Percentiles rank a stretch among this genome's conserved stretches.
phyloP scores from a whole-genome alignment of 2,888 invertebrate species.

The Chloroclysta siterata region DNA sequence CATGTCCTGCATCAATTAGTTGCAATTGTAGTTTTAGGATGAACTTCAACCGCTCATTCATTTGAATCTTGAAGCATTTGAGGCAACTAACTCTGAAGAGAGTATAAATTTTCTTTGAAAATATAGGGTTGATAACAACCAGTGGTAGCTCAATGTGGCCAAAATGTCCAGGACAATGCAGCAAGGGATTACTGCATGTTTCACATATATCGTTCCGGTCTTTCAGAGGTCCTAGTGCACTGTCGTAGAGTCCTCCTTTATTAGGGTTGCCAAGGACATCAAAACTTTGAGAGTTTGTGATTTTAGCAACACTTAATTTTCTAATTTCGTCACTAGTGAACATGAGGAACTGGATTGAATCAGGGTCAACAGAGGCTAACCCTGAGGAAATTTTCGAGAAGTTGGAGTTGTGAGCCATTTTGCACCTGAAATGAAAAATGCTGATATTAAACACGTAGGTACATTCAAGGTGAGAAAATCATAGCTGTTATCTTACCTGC shows the following conservation, averaged over 20 bases:
- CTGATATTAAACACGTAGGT: not conserved
- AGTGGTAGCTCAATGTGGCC: slow-evolving; percentile 97
- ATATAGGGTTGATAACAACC: slow-evolving; percentile 95
- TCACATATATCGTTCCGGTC: slow-evolving; percentile 89
- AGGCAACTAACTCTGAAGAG: slow-evolving; percentile 89
- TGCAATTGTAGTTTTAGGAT: slow-evolving; percentile 88
- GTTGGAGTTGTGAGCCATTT: slow-evolving; percentile 65
- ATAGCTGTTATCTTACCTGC: no score
- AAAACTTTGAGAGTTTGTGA: slow-evolving; percentile 91
- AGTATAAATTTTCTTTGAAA: slow-evolving; percentile 89
- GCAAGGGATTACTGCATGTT: slow-evolving; percentile 89
- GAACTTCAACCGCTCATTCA: slow-evolving; percentile 76
- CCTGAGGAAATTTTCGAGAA: slow-evolving; percentile 61
- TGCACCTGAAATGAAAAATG: slow-evolving; percentile 38
- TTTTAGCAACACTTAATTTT: slow-evolving; percentile 91
- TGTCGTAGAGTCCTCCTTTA: slow-evolving; percentile 96
- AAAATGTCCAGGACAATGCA: slow-evolving; percentile 95
- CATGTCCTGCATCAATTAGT: slow-evolving; percentile 89
- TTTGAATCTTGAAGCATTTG: slow-evolving; percentile 88
- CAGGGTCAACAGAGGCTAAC: slow-evolving; percentile 70
- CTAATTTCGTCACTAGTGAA: slow-evolving; percentile 91
- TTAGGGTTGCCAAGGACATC: slow-evolving; percentile 93
- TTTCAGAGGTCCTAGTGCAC: slow-evolving; percentile 88
- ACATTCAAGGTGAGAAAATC: no score
- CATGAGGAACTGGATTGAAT: slow-evolving; percentile 87